phyloP scores from a whole-genome alignment of 2,113 vertebrate species.

The Hyla sarda region DNA sequence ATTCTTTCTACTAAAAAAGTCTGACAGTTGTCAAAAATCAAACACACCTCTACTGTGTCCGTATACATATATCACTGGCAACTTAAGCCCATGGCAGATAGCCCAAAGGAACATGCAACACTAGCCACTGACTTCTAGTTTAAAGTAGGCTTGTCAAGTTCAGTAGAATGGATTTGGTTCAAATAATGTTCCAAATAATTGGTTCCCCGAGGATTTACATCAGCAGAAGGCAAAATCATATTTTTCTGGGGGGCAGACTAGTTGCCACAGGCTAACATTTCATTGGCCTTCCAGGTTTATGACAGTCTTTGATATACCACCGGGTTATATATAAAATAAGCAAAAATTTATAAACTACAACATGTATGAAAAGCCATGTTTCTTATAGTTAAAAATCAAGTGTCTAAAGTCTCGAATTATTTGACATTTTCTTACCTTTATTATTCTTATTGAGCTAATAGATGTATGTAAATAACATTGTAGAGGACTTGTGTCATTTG shows the following conservation, averaged over 20 bases:
- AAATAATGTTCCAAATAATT: slow-evolving; percentile 55
- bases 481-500: neutral
- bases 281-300: slow-evolving; percentile 35
- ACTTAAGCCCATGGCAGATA: slow-evolving; percentile 24
- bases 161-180: slow-evolving; percentile 25
- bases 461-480: neutral
- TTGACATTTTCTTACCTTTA: slow-evolving; percentile 6
- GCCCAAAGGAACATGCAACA: slow-evolving; percentile 47
- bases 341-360: neutral
- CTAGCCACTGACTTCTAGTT: slow-evolving; percentile 50
- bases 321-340: neutral
- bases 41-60: neutral
- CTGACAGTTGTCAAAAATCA: slow-evolving; percentile 23
- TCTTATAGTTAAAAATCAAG: neutral
- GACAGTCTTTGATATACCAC: slow-evolving; percentile 18
- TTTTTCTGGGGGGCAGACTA: slow-evolving; percentile 22
- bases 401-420: neutral
- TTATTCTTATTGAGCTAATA: neutral
- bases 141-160: slow-evolving; percentile 29
- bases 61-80: slow-evolving; percentile 7
- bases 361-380: neutral
- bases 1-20: too few relatives aligned
- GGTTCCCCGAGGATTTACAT: slow-evolving; percentile 43
- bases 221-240: slow-evolving; percentile 40
- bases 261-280: slow-evolving; percentile 36